A percentile compares a stretch with the other conserved stretches of the same genome.
Evolutionary conservation across 2,797 vertebrate species (phyloP).

Genomic region (Microtus obscurus): DNA sequence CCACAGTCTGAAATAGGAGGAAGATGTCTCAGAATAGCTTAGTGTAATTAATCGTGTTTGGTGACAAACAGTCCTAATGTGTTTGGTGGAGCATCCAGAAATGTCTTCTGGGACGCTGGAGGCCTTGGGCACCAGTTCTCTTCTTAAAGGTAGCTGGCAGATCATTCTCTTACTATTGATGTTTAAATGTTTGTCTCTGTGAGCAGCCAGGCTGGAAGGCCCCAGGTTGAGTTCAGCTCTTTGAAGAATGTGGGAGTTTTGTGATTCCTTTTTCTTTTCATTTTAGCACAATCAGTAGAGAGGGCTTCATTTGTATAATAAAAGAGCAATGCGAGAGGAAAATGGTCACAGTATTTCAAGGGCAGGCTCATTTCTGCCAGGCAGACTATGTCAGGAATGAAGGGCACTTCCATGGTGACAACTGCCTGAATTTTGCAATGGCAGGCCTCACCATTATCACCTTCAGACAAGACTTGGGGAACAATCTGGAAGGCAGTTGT

Average conservation of each 20-base stretch:
- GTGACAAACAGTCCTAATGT: slow-evolving; percentile 40
- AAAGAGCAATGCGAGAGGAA: slow-evolving; percentile 73
- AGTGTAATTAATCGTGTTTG: not conserved
- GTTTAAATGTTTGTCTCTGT: slow-evolving; percentile 20
- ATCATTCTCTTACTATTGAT: slow-evolving; percentile 75
- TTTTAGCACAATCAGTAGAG: slow-evolving; percentile 50
- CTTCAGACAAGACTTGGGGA: slow-evolving; percentile 55
- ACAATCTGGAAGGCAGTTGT: slow-evolving; percentile 57
- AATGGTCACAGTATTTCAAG: slow-evolving; percentile 70
- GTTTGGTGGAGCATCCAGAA: slow-evolving; percentile 76
- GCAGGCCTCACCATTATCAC: slow-evolving; percentile 59
- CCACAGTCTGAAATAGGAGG: not conserved
- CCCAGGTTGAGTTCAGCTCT: slow-evolving; percentile 29
- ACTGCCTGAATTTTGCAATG: slow-evolving; percentile 44
- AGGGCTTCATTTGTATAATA: slow-evolving; percentile 71
- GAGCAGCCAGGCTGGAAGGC: not conserved
- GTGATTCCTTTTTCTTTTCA: slow-evolving; percentile 2
- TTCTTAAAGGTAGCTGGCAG: slow-evolving; percentile 80
- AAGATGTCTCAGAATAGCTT: not conserved
- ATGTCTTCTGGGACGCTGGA: slow-evolving; percentile 31
- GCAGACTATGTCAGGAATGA: slow-evolving; percentile 53
- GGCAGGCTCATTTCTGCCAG: slow-evolving; percentile 62
- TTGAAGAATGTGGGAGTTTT: slow-evolving; percentile 13
- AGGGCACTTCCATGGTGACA: slow-evolving; percentile 71
- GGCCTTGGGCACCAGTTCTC: slow-evolving; percentile 69